Evolutionary conservation across 2,113 vertebrate species (phyloP), one percentile per base, ranked within the genome.

Genomic region (Pheucticus melanocephalus): DNA sequence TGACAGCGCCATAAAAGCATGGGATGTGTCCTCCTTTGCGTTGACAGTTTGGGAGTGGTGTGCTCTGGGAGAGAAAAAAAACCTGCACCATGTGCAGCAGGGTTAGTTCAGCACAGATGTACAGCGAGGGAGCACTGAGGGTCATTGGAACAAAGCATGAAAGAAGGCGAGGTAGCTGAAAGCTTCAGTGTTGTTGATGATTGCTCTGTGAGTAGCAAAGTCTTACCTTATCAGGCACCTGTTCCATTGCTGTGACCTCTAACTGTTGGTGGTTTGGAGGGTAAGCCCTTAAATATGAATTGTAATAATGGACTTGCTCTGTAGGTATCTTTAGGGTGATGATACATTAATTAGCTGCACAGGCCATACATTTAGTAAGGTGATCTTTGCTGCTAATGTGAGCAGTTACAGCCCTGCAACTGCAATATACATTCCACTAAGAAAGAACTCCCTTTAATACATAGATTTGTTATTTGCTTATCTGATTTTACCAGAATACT

Each of bases 11-110:
- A 6, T 57, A 35, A 59, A 81, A 59, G 64, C 22, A 0, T 56
- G 30, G 66, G 35, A 25, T 87, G 75, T 50, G 54, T 60, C 45
- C 90, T 66, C 33, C 57, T 79, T 76, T 75, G 39, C 39, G 0
- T 7, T 71, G 71, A 63, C 25, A 47, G 0, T 68, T 84, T 71
- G 92, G 76, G 92, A 96, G 85, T 87, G 9, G 25, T 42, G 8
- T 60, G 44, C 23, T 82, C 33, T 56, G 50, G 35, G 60, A 57
- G 33, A 44, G 47, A 20, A 50, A 27, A 42, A 57, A 37, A 80
- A 2, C 25, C 9, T 18, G 7, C 61, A 13, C 22, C 4, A 0
- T 12, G 50, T n/a, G 21, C 39, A 47, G 47, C 33, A 13, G 14
- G 47, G 35, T 83, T 66, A 35, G 20, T 33, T 80, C 27, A 70